A percentile compares a stretch with the other conserved stretches of the same genome.
Conservation (phyloP, 1,140 invertebrate genomes). For the Drosophila saltans region DNA sequence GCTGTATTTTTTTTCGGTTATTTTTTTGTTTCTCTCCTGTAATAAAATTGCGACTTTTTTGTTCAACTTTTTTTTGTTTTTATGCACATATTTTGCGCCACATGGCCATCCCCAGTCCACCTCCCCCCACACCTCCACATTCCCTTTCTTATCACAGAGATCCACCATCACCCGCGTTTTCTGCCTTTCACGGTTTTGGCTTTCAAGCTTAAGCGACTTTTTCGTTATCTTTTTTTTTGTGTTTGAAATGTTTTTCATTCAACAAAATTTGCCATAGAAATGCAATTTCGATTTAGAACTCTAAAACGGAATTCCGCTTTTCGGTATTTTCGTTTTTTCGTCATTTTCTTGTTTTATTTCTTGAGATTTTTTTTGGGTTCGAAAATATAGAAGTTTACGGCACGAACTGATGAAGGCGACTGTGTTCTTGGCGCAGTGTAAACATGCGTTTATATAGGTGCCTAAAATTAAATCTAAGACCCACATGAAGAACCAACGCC, state of each 20-base stretch:
- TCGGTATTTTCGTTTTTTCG: background rate
- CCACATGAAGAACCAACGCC: constrained; percentile 63
- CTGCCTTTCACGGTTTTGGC: constrained; percentile 19
- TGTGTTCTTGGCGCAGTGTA: constrained; percentile 67
- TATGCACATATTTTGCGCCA: constrained; percentile 80
- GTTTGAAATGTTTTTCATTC: constrained; percentile 13
- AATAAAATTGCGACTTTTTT: constrained; percentile 76
- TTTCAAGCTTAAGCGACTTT: constrained; percentile 60
- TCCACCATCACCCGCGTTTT: constrained; percentile 20
- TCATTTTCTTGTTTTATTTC: background rate
- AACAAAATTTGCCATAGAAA: constrained; percentile 49
- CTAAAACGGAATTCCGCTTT: constrained; percentile 8
- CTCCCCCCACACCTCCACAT: background rate
- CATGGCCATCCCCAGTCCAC: constrained; percentile 58
- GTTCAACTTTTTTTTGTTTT: constrained; percentile 65
- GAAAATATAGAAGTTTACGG: constrained; percentile 48
- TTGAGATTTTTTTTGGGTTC: background rate
- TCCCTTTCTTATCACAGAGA: constrained; percentile 8
- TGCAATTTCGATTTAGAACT: constrained; percentile 46
- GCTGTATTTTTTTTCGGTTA: constrained; percentile 37
- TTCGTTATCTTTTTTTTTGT: constrained; percentile 18
- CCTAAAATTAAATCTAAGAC: constrained; percentile 74
- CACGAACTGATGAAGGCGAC: constrained; percentile 61
- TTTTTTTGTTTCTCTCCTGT: constrained; percentile 48
- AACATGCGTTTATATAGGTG: constrained; percentile 79